A percentile compares a stretch with the other conserved stretches of the same genome.
These are phyloP conservation scores for Drosophila acutilabella DNA, from an alignment of 2,888 invertebrate species.

Conservation along the genomic window DNA sequence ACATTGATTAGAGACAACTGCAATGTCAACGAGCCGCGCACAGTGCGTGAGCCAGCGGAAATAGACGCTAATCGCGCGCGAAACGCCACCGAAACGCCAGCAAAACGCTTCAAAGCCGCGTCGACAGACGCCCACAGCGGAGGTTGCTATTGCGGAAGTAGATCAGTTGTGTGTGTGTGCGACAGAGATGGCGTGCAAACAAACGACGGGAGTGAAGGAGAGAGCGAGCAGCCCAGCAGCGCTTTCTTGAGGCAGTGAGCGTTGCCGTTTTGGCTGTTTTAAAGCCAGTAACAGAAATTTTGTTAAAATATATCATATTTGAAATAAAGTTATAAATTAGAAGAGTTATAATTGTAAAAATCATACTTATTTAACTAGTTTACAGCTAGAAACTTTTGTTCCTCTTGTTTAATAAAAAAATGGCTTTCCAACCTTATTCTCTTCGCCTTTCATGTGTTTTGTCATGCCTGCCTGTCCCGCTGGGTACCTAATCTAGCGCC, in stretches of 20 bases:
- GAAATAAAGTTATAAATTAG: too few relatives aligned
- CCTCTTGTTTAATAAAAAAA: too few relatives aligned
- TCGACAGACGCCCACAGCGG: conserved; percentile 49
- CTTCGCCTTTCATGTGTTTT: conserved; percentile 35
- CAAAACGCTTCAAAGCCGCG: conserved; percentile 62
- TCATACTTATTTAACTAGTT: too few relatives aligned
- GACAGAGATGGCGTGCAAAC: not conserved
- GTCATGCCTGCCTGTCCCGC: conserved; percentile 18
- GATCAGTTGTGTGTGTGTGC: conserved; percentile 10
- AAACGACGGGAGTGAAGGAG: not conserved
- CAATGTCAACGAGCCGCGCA: conserved; percentile 69
- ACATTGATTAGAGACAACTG: conserved; percentile 73
- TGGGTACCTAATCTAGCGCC: conserved; percentile 13
- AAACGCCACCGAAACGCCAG: conserved; percentile 58
- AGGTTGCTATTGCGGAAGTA: conserved; percentile 50
- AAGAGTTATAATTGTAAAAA: too few relatives aligned
- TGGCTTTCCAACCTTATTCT: not conserved
- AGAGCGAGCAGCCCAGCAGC: conserved; percentile 5
- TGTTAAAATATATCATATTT: too few relatives aligned
- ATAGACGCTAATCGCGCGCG: conserved; percentile 47
- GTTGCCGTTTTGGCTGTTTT: too few relatives aligned
- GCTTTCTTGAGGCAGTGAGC: conserved; percentile 6
- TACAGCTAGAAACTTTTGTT: too few relatives aligned
- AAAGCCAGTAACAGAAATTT: too few relatives aligned
- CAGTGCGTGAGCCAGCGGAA: conserved; percentile 54